Evolutionary conservation across 2,113 vertebrate genomes (phyloP), one percentile per base, ranked within the genome.

Genomic region (Mungos mungo): DNA sequence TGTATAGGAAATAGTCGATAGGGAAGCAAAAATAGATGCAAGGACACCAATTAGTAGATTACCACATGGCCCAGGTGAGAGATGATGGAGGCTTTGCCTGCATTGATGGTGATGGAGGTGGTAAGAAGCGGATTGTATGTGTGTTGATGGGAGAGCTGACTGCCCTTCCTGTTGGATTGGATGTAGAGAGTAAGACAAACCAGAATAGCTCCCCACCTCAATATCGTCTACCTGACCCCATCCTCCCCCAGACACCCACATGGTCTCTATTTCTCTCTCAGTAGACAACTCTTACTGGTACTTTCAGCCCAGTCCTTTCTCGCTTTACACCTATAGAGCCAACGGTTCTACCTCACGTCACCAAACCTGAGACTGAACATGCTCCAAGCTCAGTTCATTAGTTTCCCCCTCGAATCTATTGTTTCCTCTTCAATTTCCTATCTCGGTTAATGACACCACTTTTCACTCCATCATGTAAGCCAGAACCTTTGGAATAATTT

Each of bases 361-460:
- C 18, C 76, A 68, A 41, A 60, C 7, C 63, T 74, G 35, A 13
- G 21, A 33, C 23, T 31, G 29, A 72, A 35, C 8, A 10, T 27
- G 21, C 71, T 21, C 15, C 7, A 81, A 41, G 60, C 18, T 6
- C 35, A 57, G 66, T 69, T 90, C n/a, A 2, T 47, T 47, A 63
- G 54, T 60, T 90, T 95, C 35, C 35, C n/a, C 52, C 47, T 41
- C 47, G 71, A 68, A 97, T 63, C 23, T 35, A 2, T 2, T 81
- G 82, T 72, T 88, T 68, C 76, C 31, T 90, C 45, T 47, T 95
- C 85, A 50, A 18, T 93, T 95, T 93, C 71, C 76, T 76, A 8
- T 41, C 63, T 71, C 60, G 8, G 38, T 27, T 77, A 77, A 66
- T 71, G 85, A 72, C 13, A 16, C 21, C 33, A 7, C 63, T 91